Base-by-base conservation (phyloP, 2,113 vertebrate species). In the Gobio gobio region DNA sequence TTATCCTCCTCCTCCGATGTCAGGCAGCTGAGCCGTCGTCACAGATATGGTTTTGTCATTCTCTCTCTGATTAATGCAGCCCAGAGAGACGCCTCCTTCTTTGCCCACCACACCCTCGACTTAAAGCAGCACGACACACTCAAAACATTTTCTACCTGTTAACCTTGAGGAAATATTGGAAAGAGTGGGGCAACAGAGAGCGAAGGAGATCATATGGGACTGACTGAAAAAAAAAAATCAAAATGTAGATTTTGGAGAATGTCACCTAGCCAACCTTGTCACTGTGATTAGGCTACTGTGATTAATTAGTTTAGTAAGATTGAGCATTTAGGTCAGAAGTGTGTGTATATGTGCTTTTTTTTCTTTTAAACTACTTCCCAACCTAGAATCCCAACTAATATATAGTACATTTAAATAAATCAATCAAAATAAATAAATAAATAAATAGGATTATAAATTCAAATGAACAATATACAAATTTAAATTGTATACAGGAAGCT, bases 301-400 rank as follows among this genome's bases (percentile, higher is more conserved):
- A 97, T 96, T 96, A 96, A 97, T 97, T 97, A 96, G 94, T 94
- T 95, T 93, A 93, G 94, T 95, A 94, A 95, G 93, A 94, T 94
- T 93, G 93, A 93, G 94, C 93, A 95, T 92, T 95, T 94, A 90
- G 96, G 96, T 94, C 96, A 95, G 90, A 90, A 91, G 58, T 88
- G 85, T 83, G 80, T 84, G 61, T 29, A 74, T 47, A 74, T 83
- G 85, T 70, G 64, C 47, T 18, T 47, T 72, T 49, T 64, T 59
- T 40, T 45, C 12, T 13, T 74, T 74, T 74, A 4, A 22, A 70
- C 66, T 68, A 36, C 33, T 40, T 56, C 6, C 18, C 54, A 56
- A 56, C 54, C 6, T 20, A 56, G 22, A 56, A 20, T 56, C 18
- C 54, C 6, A 56, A 56, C 54, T 22, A 56, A 56, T 20, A 54